Conservation (phyloP, 1,140 invertebrate genomes). For the Steinernema khuongi region DNA sequence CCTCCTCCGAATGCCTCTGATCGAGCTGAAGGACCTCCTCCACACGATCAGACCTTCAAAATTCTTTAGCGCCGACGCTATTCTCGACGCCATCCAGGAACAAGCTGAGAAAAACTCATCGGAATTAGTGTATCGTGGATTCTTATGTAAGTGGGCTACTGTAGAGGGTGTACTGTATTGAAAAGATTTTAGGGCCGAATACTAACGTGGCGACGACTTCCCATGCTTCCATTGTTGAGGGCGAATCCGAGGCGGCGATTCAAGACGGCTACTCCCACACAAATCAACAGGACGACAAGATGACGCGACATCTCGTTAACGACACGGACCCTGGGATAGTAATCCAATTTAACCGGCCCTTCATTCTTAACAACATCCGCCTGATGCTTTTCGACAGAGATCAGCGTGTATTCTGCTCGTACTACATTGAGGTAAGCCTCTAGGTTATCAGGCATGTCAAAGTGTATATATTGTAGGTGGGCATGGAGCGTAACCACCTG, state of each 20-base stretch:
- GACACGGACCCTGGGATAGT: conserved; percentile 73
- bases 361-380: conserved; percentile 85
- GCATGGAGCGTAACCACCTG: conserved; percentile 92
- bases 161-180: conserved; percentile 32
- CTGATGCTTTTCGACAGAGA: conserved; percentile 91
- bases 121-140: conserved; percentile 71
- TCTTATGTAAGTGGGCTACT: conserved; percentile 65
- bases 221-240: conserved; percentile 67
- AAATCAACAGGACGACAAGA: conserved; percentile 85
- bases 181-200: conserved; percentile 69
- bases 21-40: conserved; percentile 77
- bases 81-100: conserved; percentile 85
- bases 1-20: conserved; percentile 72
- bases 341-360: conserved; percentile 77
- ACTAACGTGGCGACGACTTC: conserved; percentile 76
- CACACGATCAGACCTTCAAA: conserved; percentile 77
- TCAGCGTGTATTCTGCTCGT: conserved; percentile 65
- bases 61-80: conserved; percentile 77
- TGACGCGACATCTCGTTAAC: conserved; percentile 84
- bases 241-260: conserved; percentile 77
- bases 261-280: conserved; percentile 78
- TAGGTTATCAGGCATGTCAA: conserved; percentile 63
- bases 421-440: conserved; percentile 36
- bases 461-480: conserved; percentile 90
- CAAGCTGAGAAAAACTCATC: conserved; percentile 71